Base-by-base conservation (phyloP, 2,888 invertebrate species). In the Amblyteles armatorius region DNA sequence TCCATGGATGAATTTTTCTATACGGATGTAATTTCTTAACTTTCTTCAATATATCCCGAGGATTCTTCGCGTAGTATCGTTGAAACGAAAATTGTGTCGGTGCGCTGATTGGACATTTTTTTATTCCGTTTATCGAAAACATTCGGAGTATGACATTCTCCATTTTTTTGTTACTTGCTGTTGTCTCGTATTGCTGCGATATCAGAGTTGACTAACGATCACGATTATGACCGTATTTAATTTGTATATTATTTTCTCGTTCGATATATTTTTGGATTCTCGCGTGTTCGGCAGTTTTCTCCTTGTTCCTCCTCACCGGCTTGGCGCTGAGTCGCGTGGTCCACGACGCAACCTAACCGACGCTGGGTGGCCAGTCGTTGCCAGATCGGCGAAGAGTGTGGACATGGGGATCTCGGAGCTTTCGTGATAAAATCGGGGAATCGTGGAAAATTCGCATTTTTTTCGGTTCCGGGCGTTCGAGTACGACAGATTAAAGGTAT, bases 1-100 rank as follows among this genome's bases (percentile, higher is more conserved):
- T 89, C 93, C 93, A 93, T 0, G 90, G 91, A 86, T 92, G 92
- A 50, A 92, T 84, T 60, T 80, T 78, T 22, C 77, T 76, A 65
- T 91, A 92, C 0, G 90, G 89, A 88, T 92, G 92, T 6, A 19
- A 16, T 52, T 16, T 67, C 73, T 69, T 82, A 0, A 5, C 22
- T 40, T 77, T 78, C 57, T 71, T 36, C 16, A 50, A 48, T n/a
- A 50, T 52, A 5, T 87, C 44, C 0, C 65, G 19, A 3, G 68
- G 40, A 6, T 52, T 68, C 19, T 72, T 68, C 1, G 44, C 26
- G 29, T 52, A 86, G 7, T 63, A 50, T 72, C 73, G 80, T 55
- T 74, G 82, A 72, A 40, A 82, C n/a, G 13, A 69, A 19, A 55
- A 26, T 52, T 26, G 67, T 60, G 26, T 55, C 44, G 19, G 19